Conservation (phyloP, 2,113 vertebrate genomes). For the Notiomystis cincta region DNA sequence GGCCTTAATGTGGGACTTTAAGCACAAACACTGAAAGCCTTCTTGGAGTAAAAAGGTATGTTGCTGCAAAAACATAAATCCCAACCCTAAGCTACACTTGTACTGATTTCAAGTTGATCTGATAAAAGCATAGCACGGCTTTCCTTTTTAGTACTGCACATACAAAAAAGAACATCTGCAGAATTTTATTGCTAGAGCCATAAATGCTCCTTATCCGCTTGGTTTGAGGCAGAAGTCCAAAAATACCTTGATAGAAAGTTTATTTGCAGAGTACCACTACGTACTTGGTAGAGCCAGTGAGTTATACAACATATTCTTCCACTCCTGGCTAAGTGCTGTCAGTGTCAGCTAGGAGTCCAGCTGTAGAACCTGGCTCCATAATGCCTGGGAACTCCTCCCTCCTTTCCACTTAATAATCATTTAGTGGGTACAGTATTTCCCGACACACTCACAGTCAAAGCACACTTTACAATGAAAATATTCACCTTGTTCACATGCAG, state of each 20-base stretch:
- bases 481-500: slow-evolving; percentile 24
- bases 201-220: slow-evolving; percentile 68
- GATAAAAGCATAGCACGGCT: slow-evolving; percentile 50
- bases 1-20: slow-evolving; percentile 47
- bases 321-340: slow-evolving; percentile 53
- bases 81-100: slow-evolving; percentile 14
- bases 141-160: slow-evolving; percentile 43
- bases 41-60: not conserved
- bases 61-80: slow-evolving; percentile 23
- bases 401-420: slow-evolving; percentile 33
- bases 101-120: slow-evolving; percentile 24
- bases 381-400: slow-evolving; percentile 49
- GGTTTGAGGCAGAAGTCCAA: slow-evolving; percentile 65
- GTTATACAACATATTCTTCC: slow-evolving; percentile 66
- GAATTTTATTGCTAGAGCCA: slow-evolving; percentile 42
- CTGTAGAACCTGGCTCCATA: slow-evolving; percentile 24
- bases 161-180: slow-evolving; percentile 56
- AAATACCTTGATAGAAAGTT: slow-evolving; percentile 69
- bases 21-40: slow-evolving; percentile 48
- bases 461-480: slow-evolving; percentile 19
- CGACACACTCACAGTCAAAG: slow-evolving; percentile 2
- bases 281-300: slow-evolving; percentile 70
- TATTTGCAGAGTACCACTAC: slow-evolving; percentile 70
- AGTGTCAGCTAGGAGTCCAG: slow-evolving; percentile 3
- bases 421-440: slow-evolving; percentile 24